Conservation (phyloP, 2,113 vertebrate species). For the Paedocypris sp. region DNA sequence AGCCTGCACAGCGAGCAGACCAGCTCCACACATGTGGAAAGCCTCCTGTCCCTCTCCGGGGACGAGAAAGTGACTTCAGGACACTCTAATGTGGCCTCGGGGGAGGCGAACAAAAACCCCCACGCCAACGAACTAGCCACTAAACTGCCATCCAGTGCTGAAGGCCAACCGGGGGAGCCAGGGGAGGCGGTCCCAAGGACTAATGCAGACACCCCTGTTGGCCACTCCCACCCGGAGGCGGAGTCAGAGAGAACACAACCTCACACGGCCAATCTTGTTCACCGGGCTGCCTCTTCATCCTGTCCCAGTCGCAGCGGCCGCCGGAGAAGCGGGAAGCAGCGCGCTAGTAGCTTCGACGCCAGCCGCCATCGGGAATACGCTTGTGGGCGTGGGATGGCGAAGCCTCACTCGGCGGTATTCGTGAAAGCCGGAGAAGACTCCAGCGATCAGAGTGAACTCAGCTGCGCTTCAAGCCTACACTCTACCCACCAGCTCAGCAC, state of each 20-base stretch:
- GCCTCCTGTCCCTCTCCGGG: slow-evolving; percentile 76
- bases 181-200: slow-evolving; percentile 44
- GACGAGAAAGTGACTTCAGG: slow-evolving; percentile 51
- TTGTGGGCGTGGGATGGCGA: slow-evolving; percentile 72
- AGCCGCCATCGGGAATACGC: slow-evolving; percentile 85
- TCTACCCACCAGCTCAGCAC: slow-evolving; percentile 85
- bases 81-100: slow-evolving; percentile 66
- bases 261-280: slow-evolving; percentile 69
- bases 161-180: slow-evolving; percentile 35
- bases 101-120: slow-evolving; percentile 94
- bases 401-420: slow-evolving; percentile 81
- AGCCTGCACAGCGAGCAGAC: slow-evolving; percentile 94
- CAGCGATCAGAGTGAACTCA: slow-evolving; percentile 93
- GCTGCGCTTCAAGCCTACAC: slow-evolving; percentile 84
- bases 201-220: slow-evolving; percentile 43
- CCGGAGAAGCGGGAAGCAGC: slow-evolving; percentile 81
- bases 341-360: slow-evolving; percentile 95
- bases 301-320: slow-evolving; percentile 46
- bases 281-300: slow-evolving; percentile 61
- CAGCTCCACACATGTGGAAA: slow-evolving; percentile 91
- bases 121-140: slow-evolving; percentile 84
- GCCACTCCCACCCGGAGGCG: slow-evolving; percentile 43
- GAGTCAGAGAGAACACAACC: slow-evolving; percentile 63
- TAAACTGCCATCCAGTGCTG: slow-evolving; percentile 45
- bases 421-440: slow-evolving; percentile 77